Evolutionary conservation across 2,797 vertebrate genomes (phyloP), one percentile per base, ranked within the genome.

Genomic region (Fringilla coelebs): DNA sequence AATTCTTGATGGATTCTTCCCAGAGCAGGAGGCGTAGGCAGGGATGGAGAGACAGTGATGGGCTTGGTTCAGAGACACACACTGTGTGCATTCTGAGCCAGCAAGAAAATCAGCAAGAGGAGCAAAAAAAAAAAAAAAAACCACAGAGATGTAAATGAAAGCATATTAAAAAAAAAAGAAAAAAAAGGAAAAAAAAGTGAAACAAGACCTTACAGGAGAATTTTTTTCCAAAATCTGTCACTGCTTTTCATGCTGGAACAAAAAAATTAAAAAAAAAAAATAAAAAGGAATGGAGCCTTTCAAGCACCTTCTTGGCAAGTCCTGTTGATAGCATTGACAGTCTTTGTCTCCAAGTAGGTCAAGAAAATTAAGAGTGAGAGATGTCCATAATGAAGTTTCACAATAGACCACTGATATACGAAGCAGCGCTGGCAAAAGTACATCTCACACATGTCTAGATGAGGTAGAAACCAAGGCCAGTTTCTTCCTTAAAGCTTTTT

Each of bases 401-500:
- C 17, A 57, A 41, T 48, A 67, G 38, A 18, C 4, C 9, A 36
- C 28, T 49, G 41, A 28, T 41, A 40, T 0, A 71, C 20, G 29
- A 93, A 74, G 6, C 5, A 48, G 5, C 48, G 49, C 18, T 12
- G 13, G 24, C 49, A 83, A 85, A 91, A 88, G 38, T 34, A 13
- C 3, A 7, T 77, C 54, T 71, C 48, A 38, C 16, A 74, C 8
- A 8, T 28, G 18, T 57, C 49, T 29, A 77, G 41, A 83, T 67
- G 65, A 93, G 7, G 9, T 41, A 52, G 70, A 81, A 93, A 89
- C 43, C 31, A 68, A 65, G 28, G 16, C 25, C 20, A 49, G 29
- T 74, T 88, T 70, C 48, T 74, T 83, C 34, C 63, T 68, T 57
- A 54, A 57, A 61, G 25, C 5, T 72, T 84, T 92, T 94, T 87